Conservation (phyloP, 2,797 vertebrate species). For the Pampus argenteus region DNA sequence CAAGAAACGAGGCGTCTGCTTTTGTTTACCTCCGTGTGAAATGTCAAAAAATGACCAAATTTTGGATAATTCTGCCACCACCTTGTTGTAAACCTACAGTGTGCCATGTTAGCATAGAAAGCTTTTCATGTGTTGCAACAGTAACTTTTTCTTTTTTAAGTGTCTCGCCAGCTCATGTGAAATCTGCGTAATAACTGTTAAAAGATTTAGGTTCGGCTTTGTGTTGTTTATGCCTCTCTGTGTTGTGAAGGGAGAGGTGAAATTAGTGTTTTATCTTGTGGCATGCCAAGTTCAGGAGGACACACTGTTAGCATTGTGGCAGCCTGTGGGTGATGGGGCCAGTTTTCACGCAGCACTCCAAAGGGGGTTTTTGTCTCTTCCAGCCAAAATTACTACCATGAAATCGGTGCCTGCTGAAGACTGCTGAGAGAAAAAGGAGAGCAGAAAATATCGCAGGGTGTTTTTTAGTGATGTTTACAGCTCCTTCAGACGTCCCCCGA, state of each 20-base stretch:
- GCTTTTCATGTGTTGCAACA: conserved; percentile 10
- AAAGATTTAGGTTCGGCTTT: conserved; percentile 46
- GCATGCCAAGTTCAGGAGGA: conserved; percentile 77
- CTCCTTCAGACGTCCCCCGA: conserved; percentile 54
- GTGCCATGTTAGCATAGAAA: conserved; percentile 14
- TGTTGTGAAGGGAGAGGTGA: conserved; percentile 56
- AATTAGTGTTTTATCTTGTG: conserved; percentile 67
- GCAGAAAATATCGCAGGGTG: conserved; percentile 60
- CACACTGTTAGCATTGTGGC: conserved; percentile 71
- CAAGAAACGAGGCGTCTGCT: not conserved
- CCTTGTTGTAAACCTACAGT: conserved; percentile 18
- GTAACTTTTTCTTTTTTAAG: conserved; percentile 8
- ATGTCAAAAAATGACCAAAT: not conserved
- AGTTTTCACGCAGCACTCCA: conserved; percentile 78
- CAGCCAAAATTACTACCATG: conserved; percentile 81
- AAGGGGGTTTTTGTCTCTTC: conserved; percentile 75
- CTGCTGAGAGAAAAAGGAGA: conserved; percentile 62
- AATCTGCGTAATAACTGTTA: conserved; percentile 37
- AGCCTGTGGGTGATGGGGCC: conserved; percentile 73
- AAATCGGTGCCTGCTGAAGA: conserved; percentile 78
- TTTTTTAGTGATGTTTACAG: conserved; percentile 52
- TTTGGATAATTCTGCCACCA: not conserved
- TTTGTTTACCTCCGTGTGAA: not conserved
- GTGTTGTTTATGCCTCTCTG: conserved; percentile 41
- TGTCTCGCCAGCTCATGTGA: conserved; percentile 32